Evolutionary conservation across 2,797 vertebrate genomes (phyloP).

Genomic region (Oryzias dopingdopingensis): DNA sequence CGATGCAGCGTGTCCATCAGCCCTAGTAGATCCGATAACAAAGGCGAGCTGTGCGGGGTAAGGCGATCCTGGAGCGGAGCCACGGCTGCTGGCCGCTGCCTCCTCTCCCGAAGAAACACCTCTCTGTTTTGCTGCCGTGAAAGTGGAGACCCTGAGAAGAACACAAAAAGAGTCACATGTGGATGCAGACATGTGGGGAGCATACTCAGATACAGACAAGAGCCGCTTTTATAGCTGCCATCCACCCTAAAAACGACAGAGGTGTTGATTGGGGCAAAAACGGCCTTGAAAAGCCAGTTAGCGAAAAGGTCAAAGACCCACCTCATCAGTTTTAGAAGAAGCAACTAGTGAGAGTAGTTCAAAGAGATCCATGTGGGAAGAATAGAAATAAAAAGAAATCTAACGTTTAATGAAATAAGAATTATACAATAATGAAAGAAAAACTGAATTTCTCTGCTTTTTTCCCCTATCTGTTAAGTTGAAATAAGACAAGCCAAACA

Average conservation of each 20-base stretch:
- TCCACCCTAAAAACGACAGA: background rate
- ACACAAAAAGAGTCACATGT: slow-evolving; percentile 47
- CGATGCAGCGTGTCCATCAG: slow-evolving; percentile 70
- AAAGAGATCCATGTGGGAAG: too few relatives aligned
- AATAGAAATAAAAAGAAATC: too few relatives aligned
- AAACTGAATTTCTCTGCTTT: too few relatives aligned
- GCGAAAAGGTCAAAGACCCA: background rate
- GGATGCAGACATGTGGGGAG: slow-evolving; percentile 30
- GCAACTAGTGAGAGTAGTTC: too few relatives aligned
- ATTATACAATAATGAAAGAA: too few relatives aligned
- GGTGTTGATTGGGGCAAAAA: background rate
- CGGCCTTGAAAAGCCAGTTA: background rate
- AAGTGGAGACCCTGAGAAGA: slow-evolving; percentile 56
- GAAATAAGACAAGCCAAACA: too few relatives aligned
- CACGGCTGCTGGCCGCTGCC: slow-evolving; percentile 55
- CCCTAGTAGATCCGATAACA: slow-evolving; percentile 69
- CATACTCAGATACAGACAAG: slow-evolving; percentile 9
- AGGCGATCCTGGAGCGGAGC: slow-evolving; percentile 62
- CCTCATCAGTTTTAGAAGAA: background rate
- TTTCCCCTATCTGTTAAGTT: too few relatives aligned
- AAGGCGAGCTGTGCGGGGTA: slow-evolving; percentile 65
- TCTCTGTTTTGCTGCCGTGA: slow-evolving; percentile 59
- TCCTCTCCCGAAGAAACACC: slow-evolving; percentile 62
- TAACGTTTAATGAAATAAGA: too few relatives aligned
- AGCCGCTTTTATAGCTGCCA: background rate